Conservation (phyloP, 1,140 invertebrate genomes). For the Drosophila sp. region DNA sequence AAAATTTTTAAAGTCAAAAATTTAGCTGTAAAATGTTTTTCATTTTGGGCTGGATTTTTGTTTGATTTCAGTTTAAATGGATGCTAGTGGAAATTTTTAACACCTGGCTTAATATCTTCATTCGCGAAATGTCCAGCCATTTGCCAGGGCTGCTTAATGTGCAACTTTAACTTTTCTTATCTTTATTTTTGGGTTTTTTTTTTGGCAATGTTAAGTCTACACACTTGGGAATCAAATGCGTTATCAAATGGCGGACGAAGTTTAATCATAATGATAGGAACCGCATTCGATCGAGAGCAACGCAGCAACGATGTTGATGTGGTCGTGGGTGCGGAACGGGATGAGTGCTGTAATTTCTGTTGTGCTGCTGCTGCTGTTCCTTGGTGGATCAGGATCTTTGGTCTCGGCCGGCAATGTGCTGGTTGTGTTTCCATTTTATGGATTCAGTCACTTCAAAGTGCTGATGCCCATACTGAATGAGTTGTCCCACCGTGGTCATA, state of each 20-base stretch:
- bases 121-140: background rate
- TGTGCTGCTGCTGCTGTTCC: slow-evolving; percentile 9
- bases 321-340: slow-evolving; percentile 15
- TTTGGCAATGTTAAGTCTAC: slow-evolving; percentile 7
- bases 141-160: background rate
- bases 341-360: slow-evolving; percentile 2
- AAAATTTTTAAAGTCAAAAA: too few species aligned
- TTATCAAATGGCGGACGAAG: background rate
- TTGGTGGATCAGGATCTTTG: slow-evolving; percentile 6
- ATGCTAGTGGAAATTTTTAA: too few species aligned
- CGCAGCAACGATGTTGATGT: slow-evolving; percentile 21
- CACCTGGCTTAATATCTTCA: background rate
- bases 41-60: too few species aligned
- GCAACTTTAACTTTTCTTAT: background rate
- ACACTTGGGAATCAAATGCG: background rate
- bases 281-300: slow-evolving; percentile 12
- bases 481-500: slow-evolving; percentile 86
- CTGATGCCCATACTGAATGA: slow-evolving; percentile 87
- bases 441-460: slow-evolving; percentile 88
- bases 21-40: too few species aligned
- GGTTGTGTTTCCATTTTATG: slow-evolving; percentile 86
- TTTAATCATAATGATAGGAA: background rate
- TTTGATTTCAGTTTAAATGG: too few species aligned
- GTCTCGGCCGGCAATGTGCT: slow-evolving; percentile 84
- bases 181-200: background rate